Evolutionary conservation across 2,797 vertebrate species (phyloP).

Genomic region (Enoplosus armatus): DNA sequence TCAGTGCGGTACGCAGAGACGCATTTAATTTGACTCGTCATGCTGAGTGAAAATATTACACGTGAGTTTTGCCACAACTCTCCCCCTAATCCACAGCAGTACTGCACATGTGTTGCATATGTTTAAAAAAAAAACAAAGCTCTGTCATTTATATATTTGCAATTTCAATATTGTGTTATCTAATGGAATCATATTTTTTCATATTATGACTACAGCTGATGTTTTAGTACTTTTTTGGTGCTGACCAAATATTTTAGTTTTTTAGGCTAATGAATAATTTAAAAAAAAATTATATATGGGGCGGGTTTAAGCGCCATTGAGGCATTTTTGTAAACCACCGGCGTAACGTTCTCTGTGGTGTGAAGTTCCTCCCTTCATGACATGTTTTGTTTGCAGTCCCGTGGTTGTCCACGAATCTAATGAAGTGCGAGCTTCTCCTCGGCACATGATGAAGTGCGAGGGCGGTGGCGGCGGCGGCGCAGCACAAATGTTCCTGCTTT

Average conservation of each 20-base stretch:
- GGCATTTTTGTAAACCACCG: too few relatives aligned
- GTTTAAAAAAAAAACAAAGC: not conserved
- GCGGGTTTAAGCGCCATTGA: too few relatives aligned
- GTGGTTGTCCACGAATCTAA: conserved; percentile 40
- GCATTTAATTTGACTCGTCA: conserved; percentile 51
- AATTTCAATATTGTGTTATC: not conserved
- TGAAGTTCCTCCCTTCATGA: conserved; percentile 3
- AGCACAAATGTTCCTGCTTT: conserved; percentile 60
- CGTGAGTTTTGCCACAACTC: conserved; percentile 20
- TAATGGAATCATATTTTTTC: too few relatives aligned
- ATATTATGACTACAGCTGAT: not conserved
- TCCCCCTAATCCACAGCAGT: not conserved
- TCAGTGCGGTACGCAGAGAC: conserved; percentile 23
- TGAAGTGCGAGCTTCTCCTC: conserved; percentile 27
- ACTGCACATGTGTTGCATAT: not conserved
- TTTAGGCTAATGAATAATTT: too few relatives aligned
- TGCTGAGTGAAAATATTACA: conserved; percentile 37
- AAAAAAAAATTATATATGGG: too few relatives aligned
- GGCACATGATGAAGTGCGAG: conserved; percentile 52
- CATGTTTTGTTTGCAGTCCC: conserved; percentile 32
- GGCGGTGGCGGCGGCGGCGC: too few relatives aligned
- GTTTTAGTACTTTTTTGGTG: not conserved
- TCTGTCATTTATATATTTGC: not conserved
- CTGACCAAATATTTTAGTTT: not conserved
- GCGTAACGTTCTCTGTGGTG: not conserved